Base-by-base conservation (phyloP, 1,140 invertebrate genomes). In the Cepaea nemoralis region DNA sequence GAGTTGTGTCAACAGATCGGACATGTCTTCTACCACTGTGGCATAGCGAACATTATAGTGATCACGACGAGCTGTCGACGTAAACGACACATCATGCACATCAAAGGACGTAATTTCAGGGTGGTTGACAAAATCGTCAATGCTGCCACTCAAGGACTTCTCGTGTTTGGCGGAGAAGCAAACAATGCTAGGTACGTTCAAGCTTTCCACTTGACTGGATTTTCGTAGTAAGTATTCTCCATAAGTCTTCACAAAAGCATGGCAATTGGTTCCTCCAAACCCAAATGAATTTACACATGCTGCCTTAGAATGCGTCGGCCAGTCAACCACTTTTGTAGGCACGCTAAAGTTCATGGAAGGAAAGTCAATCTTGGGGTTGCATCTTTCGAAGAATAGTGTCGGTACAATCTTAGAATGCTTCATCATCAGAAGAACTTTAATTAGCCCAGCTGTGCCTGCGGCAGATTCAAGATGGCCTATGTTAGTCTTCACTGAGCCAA, bases 401-500 rank as follows among this genome's bases (percentile, higher is more conserved):
- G 86, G 85, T 16, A 88, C 88, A 59, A 87, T 84, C 35, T 63
- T 85, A 16, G 82, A 48, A 63, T 87, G 66, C 63, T 86, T 85
- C 85, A 88, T 88, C 88, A 89, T 89, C 0, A 89, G 80, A 39
- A 89, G 63, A 45, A 89, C 83, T 73, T 82, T 82, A 76, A 82
- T 82, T 33, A 82, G 40, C 1, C 81, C 67, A 16, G 59, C 76
- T 6, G 67, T 55, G 0, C 76, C 81, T 0, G 81, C 81, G 24
- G 81, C 81, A 6, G 81, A 78, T 70, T 82, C 81, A 74, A 82
- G 74, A 82, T 89, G 88, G 8, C 87, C 88, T 24, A 89, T 88
- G 77, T 89, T 89, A 78, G 88, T 86, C 66, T 89, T 89, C 0
- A 88, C 85, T 37, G 88, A 89, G 12, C 88, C 88, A 16, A 88